Base-by-base conservation (phyloP, 2,113 vertebrate genomes). In the Electrona antarctica region DNA sequence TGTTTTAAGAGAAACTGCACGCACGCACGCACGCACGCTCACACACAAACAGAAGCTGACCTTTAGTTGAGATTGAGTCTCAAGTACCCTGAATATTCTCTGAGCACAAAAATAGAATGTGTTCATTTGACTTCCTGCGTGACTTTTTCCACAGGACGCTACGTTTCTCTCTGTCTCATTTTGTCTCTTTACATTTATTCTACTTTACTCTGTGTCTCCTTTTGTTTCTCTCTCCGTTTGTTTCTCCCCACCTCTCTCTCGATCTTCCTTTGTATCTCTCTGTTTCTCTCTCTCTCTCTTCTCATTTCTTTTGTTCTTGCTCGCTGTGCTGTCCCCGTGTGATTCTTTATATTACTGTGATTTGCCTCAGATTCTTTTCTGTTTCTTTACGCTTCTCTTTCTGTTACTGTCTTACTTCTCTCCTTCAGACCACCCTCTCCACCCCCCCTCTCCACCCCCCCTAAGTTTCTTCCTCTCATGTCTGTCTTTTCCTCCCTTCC, bases 51-150 rank as follows among this genome's bases (percentile, higher is more conserved):
- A 66, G 67, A 80, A 69, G 73, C 33, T 84, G 74, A 87, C 85
- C 86, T 89, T 85, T 83, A 58, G 66, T 62, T 70, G 46, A 62
- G 55, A 70, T 63, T 9, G 11, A 67, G 46, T 59, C 69, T 76
- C 62, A 76, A 74, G 62, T 64, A 62, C 41, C 50, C 57, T 77
- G 82, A 85, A 71, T 83, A 73, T 11, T 60, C 33, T 73, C 49
- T 76, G 69, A 81, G 62, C 3, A 54, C 10, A 14, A 5, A 1
- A 41, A 41, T 41, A 4, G 5, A 41, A 3, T 41, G 33, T 41
- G 33, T 41, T 41, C 33, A 41, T 41, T 41, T 41, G 33, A 41
- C 33, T 41, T 41, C 33, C 33, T 41, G 33, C 33, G 33, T 41
- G 33, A 41, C 33, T 41, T 41, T 41, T 41, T 41, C 33, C 33